These are phyloP conservation scores for Copidosoma floridanum DNA, from an alignment of 1,140 invertebrate species.

Conservation along the genomic window DNA sequence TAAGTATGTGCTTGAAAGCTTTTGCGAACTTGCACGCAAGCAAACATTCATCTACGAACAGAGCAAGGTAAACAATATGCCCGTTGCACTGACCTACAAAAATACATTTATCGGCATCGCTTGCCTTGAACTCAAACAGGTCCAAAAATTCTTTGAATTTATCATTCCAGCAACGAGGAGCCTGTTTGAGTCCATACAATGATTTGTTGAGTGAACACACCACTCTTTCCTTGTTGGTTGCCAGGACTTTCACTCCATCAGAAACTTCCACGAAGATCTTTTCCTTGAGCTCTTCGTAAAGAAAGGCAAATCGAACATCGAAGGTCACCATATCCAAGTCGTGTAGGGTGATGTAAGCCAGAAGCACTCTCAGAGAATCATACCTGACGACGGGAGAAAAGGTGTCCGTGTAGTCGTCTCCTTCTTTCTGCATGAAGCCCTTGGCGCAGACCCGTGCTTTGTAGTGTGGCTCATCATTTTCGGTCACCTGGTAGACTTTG, in stretches of 20 bases:
- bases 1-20: conserved; percentile 21
- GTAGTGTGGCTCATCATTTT: conserved; percentile 1
- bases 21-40: conserved; percentile 22
- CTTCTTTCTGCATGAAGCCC: conserved; percentile 32
- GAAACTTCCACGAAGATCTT: conserved; percentile 51
- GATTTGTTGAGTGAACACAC: conserved; percentile 43
- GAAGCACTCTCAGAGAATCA: neutral
- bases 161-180: conserved; percentile 40
- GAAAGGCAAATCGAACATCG: conserved; percentile 23
- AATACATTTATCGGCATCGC: conserved; percentile 30
- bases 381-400: conserved; percentile 14
- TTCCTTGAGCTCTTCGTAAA: conserved; percentile 38
- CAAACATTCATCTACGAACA: conserved; percentile 29
- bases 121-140: conserved; percentile 22
- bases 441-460: conserved; percentile 35
- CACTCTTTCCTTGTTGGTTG: conserved; percentile 29
- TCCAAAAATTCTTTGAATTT: conserved; percentile 31
- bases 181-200: conserved; percentile 49
- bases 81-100: conserved; percentile 14
- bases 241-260: conserved; percentile 35
- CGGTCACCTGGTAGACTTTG: neutral
- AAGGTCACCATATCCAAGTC: conserved; percentile 32
- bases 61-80: conserved; percentile 4
- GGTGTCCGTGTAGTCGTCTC: conserved; percentile 35
- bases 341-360: neutral